Conservation (phyloP, 1,140 invertebrate genomes). For the Drosophila ficusphila region DNA sequence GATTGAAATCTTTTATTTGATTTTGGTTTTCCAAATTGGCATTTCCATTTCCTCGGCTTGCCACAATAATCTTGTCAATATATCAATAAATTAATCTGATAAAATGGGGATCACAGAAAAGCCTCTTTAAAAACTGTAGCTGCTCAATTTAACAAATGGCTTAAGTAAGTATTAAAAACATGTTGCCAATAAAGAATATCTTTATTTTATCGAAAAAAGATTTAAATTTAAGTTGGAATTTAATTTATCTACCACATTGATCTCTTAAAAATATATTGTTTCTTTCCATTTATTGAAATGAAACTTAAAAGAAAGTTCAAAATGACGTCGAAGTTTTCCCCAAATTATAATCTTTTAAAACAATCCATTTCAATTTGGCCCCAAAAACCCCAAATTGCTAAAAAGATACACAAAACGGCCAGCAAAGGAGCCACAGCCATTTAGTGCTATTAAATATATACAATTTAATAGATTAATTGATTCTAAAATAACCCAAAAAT, state of each 20-base stretch:
- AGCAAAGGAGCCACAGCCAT: slow-evolving; percentile 27
- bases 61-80: slow-evolving; percentile 18
- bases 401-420: slow-evolving; percentile 1
- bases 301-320: neutral
- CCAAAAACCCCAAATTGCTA: slow-evolving; percentile 3
- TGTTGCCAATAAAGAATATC: too few relatives aligned
- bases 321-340: neutral
- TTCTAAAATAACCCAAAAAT: slow-evolving; percentile 40
- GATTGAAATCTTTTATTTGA: slow-evolving; percentile 43
- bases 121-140: too few relatives aligned
- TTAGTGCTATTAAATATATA: slow-evolving; percentile 37
- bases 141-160: too few relatives aligned
- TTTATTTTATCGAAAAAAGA: too few relatives aligned
- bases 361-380: slow-evolving; percentile 1
- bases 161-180: neutral
- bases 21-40: slow-evolving; percentile 40
- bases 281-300: neutral
- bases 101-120: too few relatives aligned
- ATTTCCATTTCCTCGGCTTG: slow-evolving; percentile 5
- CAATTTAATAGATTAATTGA: slow-evolving; percentile 48
- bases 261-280: neutral
- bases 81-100: slow-evolving; percentile 17
- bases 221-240: too few relatives aligned
- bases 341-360: slow-evolving; percentile 2
- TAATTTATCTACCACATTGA: too few relatives aligned